Base-by-base conservation (phyloP, 1,140 invertebrate species). In the Thaumatotibia leucotreta region DNA sequence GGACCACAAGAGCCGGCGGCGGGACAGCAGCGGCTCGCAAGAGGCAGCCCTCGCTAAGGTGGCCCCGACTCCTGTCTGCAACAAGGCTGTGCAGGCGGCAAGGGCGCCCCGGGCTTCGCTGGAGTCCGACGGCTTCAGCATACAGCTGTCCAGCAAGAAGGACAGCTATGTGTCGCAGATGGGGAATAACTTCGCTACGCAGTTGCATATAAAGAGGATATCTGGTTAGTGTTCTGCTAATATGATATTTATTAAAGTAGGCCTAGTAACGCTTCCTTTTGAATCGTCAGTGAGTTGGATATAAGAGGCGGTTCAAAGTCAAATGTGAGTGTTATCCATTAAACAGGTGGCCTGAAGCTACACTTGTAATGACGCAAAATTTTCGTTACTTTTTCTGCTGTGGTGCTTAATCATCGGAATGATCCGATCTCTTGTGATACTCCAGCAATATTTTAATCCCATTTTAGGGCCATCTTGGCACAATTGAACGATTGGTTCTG, bases 181-280 rank as follows among this genome's bases (percentile, higher is more conserved):
- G 88, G 91, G 89, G n/a, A 91, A 90, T 71, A 91, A 91, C 67
- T 88, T 90, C 65, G 86, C 89, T n/a, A 91, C 89, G 0, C 89
- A 91, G 66, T 67, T 92, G n/a, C 91, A 91, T 66, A 92, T 91
- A 29, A 92, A 92, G 27, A 77, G 89, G 64, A 91, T 91, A 79
- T 91, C 89, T 67, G 89, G 91, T 91, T 72, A 89, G 86, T 86
- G 62, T 61, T 45, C 64, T 64, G 22, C 3, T 8, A n/a, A 4
- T 11, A 6, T 20, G 20, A 29, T 58, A 3, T 58, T 20, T 58
- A n/a, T n/a, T n/a, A n/a, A n/a, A n/a, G n/a, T n/a, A n/a, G n/a
- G n/a, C n/a, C n/a, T n/a, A n/a, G n/a, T n/a, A n/a, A n/a, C n/a
- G n/a, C n/a, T n/a, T n/a, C n/a, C n/a, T n/a, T n/a, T n/a, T n/a